A percentile compares a stretch with the other conserved stretches of the same genome.
These are phyloP conservation scores for Petaurus breviceps DNA, from an alignment of 2,113 vertebrate genomes.

Conservation along the genomic window DNA sequence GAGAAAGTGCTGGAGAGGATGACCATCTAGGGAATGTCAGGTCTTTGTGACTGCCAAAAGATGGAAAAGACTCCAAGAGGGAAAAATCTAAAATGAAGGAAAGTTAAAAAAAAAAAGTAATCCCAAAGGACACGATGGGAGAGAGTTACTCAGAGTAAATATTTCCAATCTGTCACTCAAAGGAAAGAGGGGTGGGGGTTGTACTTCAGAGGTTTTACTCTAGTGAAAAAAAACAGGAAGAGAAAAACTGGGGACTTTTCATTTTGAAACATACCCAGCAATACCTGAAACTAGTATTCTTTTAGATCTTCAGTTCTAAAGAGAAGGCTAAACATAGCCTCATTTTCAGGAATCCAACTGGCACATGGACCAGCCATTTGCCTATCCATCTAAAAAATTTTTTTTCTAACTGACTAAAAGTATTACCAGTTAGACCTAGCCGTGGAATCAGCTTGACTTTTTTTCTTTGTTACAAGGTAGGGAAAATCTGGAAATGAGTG, in stretches of 20 bases:
- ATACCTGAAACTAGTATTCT: constrained; percentile 49
- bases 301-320: constrained; percentile 36
- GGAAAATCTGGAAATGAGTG: neutral
- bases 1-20: neutral
- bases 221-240: constrained; percentile 49
- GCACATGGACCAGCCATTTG: constrained; percentile 60
- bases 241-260: constrained; percentile 41
- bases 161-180: neutral
- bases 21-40: neutral
- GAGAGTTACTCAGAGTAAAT: neutral
- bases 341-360: constrained; percentile 58
- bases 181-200: neutral
- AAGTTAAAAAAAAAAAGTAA: neutral
- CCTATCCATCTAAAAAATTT: neutral
- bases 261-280: constrained; percentile 15
- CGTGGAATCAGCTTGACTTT: constrained; percentile 16
- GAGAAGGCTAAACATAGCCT: constrained; percentile 65
- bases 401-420: constrained; percentile 22
- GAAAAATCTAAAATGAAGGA: neutral
- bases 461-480: neutral
- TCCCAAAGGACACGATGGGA: neutral
- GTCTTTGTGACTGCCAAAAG: neutral
- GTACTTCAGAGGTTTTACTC: neutral
- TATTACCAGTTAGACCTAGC: constrained; percentile 56
- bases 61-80: neutral